A percentile compares a stretch with the other conserved stretches of the same genome.
phyloP scores from a whole-genome alignment of 2,888 invertebrate species.

The Diloba caeruleocephala region DNA sequence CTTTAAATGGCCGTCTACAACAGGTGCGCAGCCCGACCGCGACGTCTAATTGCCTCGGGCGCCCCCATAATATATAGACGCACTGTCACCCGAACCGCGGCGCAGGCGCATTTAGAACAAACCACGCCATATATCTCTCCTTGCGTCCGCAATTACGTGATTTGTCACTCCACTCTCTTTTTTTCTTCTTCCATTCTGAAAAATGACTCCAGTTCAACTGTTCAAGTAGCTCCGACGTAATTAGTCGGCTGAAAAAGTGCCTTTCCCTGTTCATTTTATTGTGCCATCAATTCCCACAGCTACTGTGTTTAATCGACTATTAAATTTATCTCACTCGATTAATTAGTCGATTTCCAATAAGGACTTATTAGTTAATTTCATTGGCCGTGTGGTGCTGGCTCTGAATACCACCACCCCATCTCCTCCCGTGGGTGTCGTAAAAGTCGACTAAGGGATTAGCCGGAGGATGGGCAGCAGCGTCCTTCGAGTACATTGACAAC shows the following conservation, averaged over 20 bases:
- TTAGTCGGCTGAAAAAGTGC: slow-evolving; percentile 84
- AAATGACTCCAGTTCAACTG: slow-evolving; percentile 80
- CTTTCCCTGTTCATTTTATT: slow-evolving; percentile 76
- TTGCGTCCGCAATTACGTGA: slow-evolving; percentile 87
- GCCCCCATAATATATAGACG: slow-evolving; percentile 74
- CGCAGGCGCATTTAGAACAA: slow-evolving; percentile 84
- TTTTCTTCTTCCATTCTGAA: slow-evolving; percentile 75
- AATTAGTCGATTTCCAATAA: slow-evolving; percentile 50
- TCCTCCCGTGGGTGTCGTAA: no score
- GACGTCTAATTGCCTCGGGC: slow-evolving; percentile 73
- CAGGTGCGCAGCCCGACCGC: slow-evolving; percentile 64
- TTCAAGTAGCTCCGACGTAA: slow-evolving; percentile 70
- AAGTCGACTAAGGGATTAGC: no score
- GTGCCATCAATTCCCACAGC: slow-evolving; percentile 71
- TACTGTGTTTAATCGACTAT: slow-evolving; percentile 67
- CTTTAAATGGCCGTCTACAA: slow-evolving; percentile 54
- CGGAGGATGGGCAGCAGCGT: no score
- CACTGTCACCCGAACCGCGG: slow-evolving; percentile 68
- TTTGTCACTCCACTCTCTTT: slow-evolving; percentile 81
- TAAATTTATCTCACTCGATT: slow-evolving; percentile 55
- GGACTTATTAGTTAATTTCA: slow-evolving; percentile 25
- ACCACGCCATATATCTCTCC: slow-evolving; percentile 86
- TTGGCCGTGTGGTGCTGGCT: slow-evolving; percentile 17
- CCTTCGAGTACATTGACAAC: no score
- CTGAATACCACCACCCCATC: no score